Conservation (phyloP, 2,113 vertebrate species). For the Stigmatopora argus region DNA sequence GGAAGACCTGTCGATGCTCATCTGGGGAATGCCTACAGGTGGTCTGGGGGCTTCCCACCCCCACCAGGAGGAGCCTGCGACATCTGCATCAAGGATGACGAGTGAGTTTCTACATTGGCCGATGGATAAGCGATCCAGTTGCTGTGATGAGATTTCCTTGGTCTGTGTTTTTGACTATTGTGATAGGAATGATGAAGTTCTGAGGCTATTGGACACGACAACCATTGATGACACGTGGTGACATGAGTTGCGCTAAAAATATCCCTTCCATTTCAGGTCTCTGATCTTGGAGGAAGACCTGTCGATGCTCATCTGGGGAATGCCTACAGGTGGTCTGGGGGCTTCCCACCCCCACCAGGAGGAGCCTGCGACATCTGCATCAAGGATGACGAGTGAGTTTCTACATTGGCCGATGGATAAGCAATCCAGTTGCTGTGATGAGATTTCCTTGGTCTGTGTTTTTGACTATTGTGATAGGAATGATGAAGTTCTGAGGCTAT, state of each 20-base stretch:
- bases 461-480: no score
- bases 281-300: no score
- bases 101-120: slow-evolving; percentile 68
- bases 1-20: no score
- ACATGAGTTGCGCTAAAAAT: no score
- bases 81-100: slow-evolving; percentile 85
- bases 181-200: slow-evolving; percentile 70
- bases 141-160: slow-evolving; percentile 67
- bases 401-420: neutral
- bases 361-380: slow-evolving; percentile 88
- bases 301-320: no score
- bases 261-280: no score
- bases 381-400: slow-evolving; percentile 83
- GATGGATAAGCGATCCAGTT: neutral
- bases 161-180: slow-evolving; percentile 74
- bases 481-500: no score
- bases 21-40: slow-evolving; percentile 88
- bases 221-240: neutral
- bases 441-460: slow-evolving; percentile 39
- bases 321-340: no score
- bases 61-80: slow-evolving; percentile 89
- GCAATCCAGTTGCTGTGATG: slow-evolving; percentile 51
- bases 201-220: slow-evolving; percentile 40
- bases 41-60: slow-evolving; percentile 93
- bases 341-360: slow-evolving; percentile 74